Evolutionary conservation across 2,888 invertebrate species (phyloP), one percentile per base, ranked within the genome.

Genomic region (Dolichomitus sp.): DNA sequence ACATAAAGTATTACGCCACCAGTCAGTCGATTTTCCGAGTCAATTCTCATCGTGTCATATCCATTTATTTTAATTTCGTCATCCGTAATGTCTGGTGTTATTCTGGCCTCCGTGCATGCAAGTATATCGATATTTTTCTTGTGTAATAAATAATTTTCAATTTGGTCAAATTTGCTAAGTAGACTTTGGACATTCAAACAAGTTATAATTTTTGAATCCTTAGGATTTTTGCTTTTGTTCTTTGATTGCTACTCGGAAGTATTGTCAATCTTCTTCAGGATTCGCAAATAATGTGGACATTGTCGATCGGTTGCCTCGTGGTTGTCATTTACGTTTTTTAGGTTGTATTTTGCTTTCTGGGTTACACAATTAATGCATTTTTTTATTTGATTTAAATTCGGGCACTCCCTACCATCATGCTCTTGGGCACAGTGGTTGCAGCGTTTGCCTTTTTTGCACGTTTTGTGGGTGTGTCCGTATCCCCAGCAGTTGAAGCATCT

Each of bases 241-340:
- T n/a, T n/a, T n/a, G n/a, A n/a, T n/a, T n/a, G n/a, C n/a, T n/a
- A n/a, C n/a, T n/a, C n/a, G n/a, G n/a, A n/a, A n/a, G n/a, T 5
- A 30, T 30, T 30, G 2, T 30, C 30, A 30, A 30, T 12, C 37
- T 63, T 30, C 37, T 63, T 45, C n/a, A 40, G 9, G n/a, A 63
- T 63, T 40, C 63, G 63, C 9, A 63, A 9, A 45, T 63, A 63
- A 11, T 63, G 63, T n/a, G 63, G 63, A 40, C 63, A 63, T 9
- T 63, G 37, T 14, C 50, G 50, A 40, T 63, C 63, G 63, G 23
- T 63, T 4, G 63, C 63, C 40, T 63, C 63, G 63, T 40, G 63
- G 40, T 63, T 63, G 2, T 37, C 40, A n/a, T 63, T 63, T 37
- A 63, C 11, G 12, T 63, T 11, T 40, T n/a, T 63, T n/a, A 63